These are phyloP conservation scores for Sebastes paucispinis DNA, from an alignment of 2,797 vertebrate species.

Conservation along the genomic window DNA sequence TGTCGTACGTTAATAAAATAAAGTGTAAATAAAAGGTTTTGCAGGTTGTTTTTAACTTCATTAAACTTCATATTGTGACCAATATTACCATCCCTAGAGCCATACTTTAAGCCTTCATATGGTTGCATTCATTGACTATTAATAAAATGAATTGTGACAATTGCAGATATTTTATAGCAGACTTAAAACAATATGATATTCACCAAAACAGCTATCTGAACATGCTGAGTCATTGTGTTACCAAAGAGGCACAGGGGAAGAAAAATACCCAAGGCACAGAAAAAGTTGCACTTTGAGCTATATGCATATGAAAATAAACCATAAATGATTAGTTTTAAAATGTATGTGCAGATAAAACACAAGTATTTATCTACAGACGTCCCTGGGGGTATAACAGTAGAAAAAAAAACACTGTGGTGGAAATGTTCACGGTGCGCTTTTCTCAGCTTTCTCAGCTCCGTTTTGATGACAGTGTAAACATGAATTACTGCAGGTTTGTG, in stretches of 20 bases:
- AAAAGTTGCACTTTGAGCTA: neutral
- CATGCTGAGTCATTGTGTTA: neutral
- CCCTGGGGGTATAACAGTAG: neutral
- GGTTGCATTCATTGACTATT: neutral
- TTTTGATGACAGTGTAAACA: conserved; percentile 48
- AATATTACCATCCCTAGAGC: neutral
- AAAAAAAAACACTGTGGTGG: neutral
- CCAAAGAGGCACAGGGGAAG: neutral
- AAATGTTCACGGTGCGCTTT: neutral
- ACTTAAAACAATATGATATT: neutral
- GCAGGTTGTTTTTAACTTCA: neutral
- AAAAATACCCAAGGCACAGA: neutral
- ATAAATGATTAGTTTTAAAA: conserved; percentile 3
- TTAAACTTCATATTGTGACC: neutral
- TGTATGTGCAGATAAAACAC: conserved; percentile 1
- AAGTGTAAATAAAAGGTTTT: neutral
- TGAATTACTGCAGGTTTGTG: conserved; percentile 28
- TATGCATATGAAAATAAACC: conserved; percentile 13
- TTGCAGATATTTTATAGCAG: neutral
- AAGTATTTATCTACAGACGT: conserved; percentile 1
- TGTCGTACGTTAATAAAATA: neutral
- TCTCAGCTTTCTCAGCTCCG: conserved; percentile 23
- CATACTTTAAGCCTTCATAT: neutral
- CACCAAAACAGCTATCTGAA: neutral
- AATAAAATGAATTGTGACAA: neutral